Evolutionary conservation across 2,113 vertebrate genomes (phyloP).

Genomic region (Crypturellus undulatus): DNA sequence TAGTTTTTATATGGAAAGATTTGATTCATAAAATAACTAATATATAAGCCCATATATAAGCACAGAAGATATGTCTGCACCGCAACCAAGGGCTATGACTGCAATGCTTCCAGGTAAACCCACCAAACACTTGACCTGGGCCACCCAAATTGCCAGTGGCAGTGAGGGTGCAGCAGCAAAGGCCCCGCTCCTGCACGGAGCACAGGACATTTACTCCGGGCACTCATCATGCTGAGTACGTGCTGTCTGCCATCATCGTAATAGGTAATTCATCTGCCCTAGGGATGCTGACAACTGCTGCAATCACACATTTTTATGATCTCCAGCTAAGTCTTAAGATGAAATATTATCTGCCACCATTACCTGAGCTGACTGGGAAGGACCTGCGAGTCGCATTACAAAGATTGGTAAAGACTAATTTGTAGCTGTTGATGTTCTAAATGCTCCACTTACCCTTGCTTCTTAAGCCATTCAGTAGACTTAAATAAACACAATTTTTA

Average conservation of each 20-base stretch:
- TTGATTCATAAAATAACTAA: background rate
- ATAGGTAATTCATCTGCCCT: background rate
- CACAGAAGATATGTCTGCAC: background rate
- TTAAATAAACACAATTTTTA: constrained; percentile 24
- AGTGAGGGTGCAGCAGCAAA: background rate
- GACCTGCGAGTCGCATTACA: background rate
- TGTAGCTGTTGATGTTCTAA: background rate
- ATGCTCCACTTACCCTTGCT: background rate
- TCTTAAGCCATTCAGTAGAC: background rate
- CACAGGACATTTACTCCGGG: background rate
- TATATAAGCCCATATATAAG: rapidly evolving
- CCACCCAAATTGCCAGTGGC: background rate
- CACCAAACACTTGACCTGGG: background rate
- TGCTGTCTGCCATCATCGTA: background rate
- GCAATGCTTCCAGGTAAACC: background rate
- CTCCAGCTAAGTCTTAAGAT: background rate
- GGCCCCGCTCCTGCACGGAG: background rate
- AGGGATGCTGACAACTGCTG: background rate
- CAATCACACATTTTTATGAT: background rate
- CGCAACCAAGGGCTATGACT: background rate
- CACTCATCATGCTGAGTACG: background rate
- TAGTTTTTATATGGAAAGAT: background rate
- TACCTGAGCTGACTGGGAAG: background rate
- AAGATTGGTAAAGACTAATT: background rate
- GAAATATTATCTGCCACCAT: background rate